Percentiles rank a stretch among this genome's conserved stretches.
Evolutionary conservation across 2,113 vertebrate species (phyloP).

Genomic region (Eclectus roratus): DNA sequence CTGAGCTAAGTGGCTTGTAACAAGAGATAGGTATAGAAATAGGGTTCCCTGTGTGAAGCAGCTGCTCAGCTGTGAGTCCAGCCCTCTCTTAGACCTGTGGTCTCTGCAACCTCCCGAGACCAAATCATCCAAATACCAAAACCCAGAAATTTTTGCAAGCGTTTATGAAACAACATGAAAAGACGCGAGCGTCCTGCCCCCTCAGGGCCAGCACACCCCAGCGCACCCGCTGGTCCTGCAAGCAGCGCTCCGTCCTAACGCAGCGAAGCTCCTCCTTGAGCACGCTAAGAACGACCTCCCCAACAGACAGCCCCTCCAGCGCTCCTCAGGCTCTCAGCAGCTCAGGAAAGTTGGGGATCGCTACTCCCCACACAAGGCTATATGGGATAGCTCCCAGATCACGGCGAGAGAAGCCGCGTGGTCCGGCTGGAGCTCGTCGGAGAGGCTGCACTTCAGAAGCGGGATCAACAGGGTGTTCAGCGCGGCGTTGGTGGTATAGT

Average conservation of each 20-base stretch:
- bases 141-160: neutral
- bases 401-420: accelerated
- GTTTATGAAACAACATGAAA: accelerated
- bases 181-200: accelerated
- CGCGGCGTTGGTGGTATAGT: slow-evolving; percentile 74
- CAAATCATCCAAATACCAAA: accelerated
- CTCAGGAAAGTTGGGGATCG: accelerated
- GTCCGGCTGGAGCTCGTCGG: too few species aligned
- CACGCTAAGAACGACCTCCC: accelerated
- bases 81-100: accelerated
- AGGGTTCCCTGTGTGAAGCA: accelerated
- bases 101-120: accelerated
- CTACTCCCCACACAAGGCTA: neutral
- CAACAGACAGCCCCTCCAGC: too few species aligned
- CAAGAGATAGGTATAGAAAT: accelerated
- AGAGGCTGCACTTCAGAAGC: neutral
- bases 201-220: accelerated
- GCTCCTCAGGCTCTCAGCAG: accelerated
- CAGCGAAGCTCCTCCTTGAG: accelerated
- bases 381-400: too few species aligned
- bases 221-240: accelerated
- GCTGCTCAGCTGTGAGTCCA: accelerated
- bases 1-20: neutral
- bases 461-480: accelerated
- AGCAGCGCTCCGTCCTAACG: accelerated